Evolutionary conservation across 2,113 vertebrate species (phyloP).

Genomic region (Spea multiplicata): DNA sequence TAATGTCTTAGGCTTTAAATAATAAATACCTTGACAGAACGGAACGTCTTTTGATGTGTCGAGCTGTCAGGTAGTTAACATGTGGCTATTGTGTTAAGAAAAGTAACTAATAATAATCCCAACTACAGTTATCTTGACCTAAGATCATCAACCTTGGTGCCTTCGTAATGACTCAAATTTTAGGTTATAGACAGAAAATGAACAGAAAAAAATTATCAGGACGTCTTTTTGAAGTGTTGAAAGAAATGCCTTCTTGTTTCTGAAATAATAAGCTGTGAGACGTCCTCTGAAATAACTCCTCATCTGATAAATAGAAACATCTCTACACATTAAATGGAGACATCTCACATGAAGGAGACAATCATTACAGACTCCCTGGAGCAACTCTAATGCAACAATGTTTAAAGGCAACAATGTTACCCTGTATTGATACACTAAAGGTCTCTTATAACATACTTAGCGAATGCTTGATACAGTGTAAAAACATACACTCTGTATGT

Average conservation of each 20-base stretch:
- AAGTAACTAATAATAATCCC: slow-evolving; percentile 27
- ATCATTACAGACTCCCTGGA: slow-evolving; percentile 8
- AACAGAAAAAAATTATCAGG: slow-evolving; percentile 25
- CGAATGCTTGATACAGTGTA: too few relatives aligned
- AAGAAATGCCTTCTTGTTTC: slow-evolving; percentile 38
- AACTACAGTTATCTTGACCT: slow-evolving; percentile 16
- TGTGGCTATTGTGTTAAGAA: slow-evolving; percentile 29
- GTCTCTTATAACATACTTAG: too few relatives aligned
- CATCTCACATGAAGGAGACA: slow-evolving; percentile 17
- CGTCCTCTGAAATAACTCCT: slow-evolving; percentile 12
- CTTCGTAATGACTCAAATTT: slow-evolving; percentile 45
- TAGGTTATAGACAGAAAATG: slow-evolving; percentile 47
- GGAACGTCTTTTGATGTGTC: slow-evolving; percentile 26
- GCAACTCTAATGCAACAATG: slow-evolving; percentile 1
- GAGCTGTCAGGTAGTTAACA: slow-evolving; percentile 16
- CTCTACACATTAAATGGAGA: slow-evolving; percentile 26
- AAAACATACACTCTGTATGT: too few relatives aligned
- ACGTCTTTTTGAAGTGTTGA: slow-evolving; percentile 43
- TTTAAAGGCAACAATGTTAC: too few relatives aligned
- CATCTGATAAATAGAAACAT: slow-evolving; percentile 27
- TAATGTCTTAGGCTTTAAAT: neutral
- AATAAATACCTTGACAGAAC: slow-evolving; percentile 3
- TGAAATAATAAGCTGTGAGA: slow-evolving; percentile 26
- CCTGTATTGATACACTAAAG: too few relatives aligned
- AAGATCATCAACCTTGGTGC: slow-evolving; percentile 33